Percentiles rank a stretch among this genome's conserved stretches.
Evolutionary conservation across 1,140 invertebrate genomes (phyloP).

Genomic region (Hylyphantes graminicola): DNA sequence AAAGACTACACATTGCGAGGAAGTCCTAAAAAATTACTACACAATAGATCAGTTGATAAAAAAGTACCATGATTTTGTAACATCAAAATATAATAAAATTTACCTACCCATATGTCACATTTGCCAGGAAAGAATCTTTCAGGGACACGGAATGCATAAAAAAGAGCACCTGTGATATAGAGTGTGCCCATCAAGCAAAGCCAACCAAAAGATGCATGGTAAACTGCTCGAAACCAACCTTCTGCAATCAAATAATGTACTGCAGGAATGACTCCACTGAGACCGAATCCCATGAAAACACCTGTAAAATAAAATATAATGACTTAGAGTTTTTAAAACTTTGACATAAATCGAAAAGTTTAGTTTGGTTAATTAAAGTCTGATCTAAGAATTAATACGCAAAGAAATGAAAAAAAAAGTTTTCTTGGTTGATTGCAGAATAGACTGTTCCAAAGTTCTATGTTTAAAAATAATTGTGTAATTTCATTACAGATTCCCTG

Average conservation of each 20-base stretch:
- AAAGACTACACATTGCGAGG: too few species aligned
- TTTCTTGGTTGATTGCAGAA: too few species aligned
- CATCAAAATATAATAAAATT: neutral
- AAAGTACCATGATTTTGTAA: neutral
- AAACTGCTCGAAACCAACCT: slow-evolving; percentile 70
- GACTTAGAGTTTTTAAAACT: too few species aligned
- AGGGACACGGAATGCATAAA: slow-evolving; percentile 94
- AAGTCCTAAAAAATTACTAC: too few species aligned
- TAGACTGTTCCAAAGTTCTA: too few species aligned
- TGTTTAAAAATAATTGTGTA: too few species aligned
- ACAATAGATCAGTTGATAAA: neutral
- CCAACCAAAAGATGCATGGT: slow-evolving; percentile 91
- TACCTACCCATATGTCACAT: slow-evolving; percentile 96
- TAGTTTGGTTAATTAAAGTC: too few species aligned
- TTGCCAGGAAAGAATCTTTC: slow-evolving; percentile 99
- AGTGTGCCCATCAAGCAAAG: slow-evolving; percentile 96
- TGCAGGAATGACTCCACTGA: slow-evolving; percentile 91
- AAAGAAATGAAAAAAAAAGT: too few species aligned
- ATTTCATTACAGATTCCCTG: too few species aligned
- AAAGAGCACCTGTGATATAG: slow-evolving; percentile 93
- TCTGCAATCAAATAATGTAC: slow-evolving; percentile 71
- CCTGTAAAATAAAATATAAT: slow-evolving; percentile 70
- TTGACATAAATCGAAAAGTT: too few species aligned
- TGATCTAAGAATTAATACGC: too few species aligned
- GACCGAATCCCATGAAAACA: slow-evolving; percentile 94